These are phyloP conservation scores for Rhodeus uyekii DNA, from an alignment of 2,797 vertebrate genomes.

Conservation along the genomic window DNA sequence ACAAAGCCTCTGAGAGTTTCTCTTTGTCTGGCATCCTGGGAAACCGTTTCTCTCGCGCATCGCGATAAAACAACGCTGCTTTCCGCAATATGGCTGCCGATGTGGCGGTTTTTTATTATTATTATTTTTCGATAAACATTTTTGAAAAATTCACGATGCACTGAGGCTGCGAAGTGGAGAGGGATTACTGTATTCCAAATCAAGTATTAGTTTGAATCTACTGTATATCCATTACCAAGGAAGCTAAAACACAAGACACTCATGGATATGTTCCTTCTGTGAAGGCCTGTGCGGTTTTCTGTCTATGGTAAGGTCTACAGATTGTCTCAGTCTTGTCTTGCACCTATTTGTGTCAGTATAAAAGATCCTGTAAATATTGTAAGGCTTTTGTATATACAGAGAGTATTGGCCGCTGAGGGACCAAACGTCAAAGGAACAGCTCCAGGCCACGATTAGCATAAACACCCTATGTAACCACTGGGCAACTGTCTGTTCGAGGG, in stretches of 20 bases:
- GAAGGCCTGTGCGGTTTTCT: conserved; percentile 75
- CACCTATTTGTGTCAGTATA: conserved; percentile 63
- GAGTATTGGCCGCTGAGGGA: conserved; percentile 57
- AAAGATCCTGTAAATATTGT: conserved; percentile 69
- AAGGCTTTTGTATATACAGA: conserved; percentile 68
- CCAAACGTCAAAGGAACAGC: conserved; percentile 47
- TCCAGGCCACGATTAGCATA: conserved; percentile 52
- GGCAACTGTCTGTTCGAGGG: not conserved
- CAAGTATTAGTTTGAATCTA: conserved; percentile 24
- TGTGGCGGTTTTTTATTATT: too few species aligned
- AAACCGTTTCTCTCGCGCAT: too few species aligned
- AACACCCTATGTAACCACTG: not conserved
- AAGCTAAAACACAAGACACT: conserved; percentile 66
- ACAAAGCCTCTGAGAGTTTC: too few species aligned
- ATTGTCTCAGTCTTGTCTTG: conserved; percentile 75
- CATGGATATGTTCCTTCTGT: conserved; percentile 66
- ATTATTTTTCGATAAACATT: too few species aligned
- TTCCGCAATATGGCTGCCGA: too few species aligned
- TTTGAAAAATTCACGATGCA: too few species aligned
- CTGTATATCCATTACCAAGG: conserved; percentile 52
- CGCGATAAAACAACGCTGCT: too few species aligned
- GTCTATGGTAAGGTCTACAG: conserved; percentile 68
- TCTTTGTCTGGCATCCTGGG: too few species aligned
- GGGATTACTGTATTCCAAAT: conserved; percentile 10
- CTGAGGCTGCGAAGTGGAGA: too few species aligned